Conservation (phyloP, 2,888 invertebrate genomes). For the Perdita meconis region DNA sequence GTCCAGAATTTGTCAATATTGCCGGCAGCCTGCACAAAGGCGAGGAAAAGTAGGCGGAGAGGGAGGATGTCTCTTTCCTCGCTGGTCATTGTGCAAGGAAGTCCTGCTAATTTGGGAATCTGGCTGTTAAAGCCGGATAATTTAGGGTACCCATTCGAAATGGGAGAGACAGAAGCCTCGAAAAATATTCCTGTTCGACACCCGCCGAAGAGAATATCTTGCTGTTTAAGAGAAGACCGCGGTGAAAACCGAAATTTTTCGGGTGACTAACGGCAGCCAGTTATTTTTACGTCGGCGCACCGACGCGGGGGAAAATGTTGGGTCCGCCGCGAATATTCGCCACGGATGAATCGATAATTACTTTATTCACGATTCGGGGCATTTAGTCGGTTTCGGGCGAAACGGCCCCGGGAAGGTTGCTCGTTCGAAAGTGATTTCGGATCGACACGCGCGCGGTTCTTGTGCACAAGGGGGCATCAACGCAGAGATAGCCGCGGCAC, state of each 20-base stretch:
- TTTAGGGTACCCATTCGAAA: slow-evolving; percentile 61
- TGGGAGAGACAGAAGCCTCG: slow-evolving; percentile 33
- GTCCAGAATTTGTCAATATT: slow-evolving; percentile 58
- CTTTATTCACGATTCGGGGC: neutral
- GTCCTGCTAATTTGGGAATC: slow-evolving; percentile 64
- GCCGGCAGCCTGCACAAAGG: neutral
- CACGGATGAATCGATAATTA: slow-evolving; percentile 13
- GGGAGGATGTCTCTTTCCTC: neutral
- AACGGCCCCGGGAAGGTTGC: neutral
- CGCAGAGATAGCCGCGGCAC: neutral
- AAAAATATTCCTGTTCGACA: slow-evolving; percentile 42
- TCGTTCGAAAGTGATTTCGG: neutral
- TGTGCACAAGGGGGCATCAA: too few species aligned
- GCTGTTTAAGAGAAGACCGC: slow-evolving; percentile 47
- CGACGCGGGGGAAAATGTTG: neutral
- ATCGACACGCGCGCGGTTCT: too few species aligned
- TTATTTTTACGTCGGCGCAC: slow-evolving; percentile 17
- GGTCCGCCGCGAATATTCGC: neutral
- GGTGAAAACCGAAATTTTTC: slow-evolving; percentile 35
- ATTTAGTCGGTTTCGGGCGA: slow-evolving; percentile 6
- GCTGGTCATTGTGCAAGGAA: slow-evolving; percentile 10
- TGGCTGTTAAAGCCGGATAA: slow-evolving; percentile 59
- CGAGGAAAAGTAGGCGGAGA: neutral
- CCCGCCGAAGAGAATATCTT: slow-evolving; percentile 34
- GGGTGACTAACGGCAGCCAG: slow-evolving; percentile 9